Evolutionary conservation across 2,888 invertebrate species (phyloP).

Genomic region (Agriopis leucophaearia): DNA sequence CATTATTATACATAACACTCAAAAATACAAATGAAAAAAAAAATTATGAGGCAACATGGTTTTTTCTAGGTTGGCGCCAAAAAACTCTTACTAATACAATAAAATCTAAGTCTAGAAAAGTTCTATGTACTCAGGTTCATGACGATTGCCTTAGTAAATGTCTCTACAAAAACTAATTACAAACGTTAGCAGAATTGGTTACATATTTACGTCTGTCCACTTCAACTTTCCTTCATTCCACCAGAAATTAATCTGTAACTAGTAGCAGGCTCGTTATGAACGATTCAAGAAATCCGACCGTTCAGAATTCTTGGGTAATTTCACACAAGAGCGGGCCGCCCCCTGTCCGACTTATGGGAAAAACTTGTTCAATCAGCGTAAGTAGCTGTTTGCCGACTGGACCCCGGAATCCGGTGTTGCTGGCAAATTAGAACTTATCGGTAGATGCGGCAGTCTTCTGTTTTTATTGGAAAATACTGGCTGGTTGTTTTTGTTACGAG

Average conservation of each 20-base stretch:
- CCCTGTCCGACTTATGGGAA: conserved; percentile 72
- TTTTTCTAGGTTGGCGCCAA: no score
- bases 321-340: conserved; percentile 72
- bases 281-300: conserved; percentile 52
- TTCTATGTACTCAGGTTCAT: no score
- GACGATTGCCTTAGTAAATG: not conserved
- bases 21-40: no score
- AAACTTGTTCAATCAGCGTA: conserved; percentile 83
- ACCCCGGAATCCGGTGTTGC: conserved; percentile 48
- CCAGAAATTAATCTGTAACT: conserved; percentile 44
- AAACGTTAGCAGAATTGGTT: conserved; percentile 23
- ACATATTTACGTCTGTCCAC: conserved; percentile 33
- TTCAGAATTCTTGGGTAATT: conserved; percentile 69
- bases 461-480: conserved; percentile 11
- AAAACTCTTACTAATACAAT: no score
- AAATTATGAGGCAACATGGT: no score
- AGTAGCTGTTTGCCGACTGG: conserved; percentile 73
- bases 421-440: conserved; percentile 29
- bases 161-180: conserved; percentile 39
- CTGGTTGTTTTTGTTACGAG: not conserved
- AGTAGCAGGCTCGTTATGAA: conserved; percentile 49
- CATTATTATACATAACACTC: no score
- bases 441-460: conserved; percentile 52
- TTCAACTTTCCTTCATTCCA: conserved; percentile 36
- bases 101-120: no score